A percentile compares a stretch with the other conserved stretches of the same genome.
Evolutionary conservation across 2,797 vertebrate species (phyloP).

Genomic region (Cuniculus paca): DNA sequence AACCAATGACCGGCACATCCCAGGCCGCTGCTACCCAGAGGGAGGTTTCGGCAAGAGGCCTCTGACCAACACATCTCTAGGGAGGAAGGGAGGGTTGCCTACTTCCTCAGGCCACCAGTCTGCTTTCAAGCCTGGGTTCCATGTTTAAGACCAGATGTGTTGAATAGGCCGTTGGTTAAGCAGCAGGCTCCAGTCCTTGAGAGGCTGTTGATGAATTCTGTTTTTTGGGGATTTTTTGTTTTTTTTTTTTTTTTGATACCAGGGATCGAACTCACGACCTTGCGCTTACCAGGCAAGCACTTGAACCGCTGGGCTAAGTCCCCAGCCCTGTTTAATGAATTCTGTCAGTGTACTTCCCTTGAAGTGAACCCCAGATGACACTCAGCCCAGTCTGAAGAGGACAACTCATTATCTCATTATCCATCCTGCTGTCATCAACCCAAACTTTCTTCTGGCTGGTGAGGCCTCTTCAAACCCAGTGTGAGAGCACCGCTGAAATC

Average conservation of each 20-base stretch:
- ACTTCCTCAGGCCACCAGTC: fast-evolving
- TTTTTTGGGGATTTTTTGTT: too few relatives aligned
- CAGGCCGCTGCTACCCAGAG: not conserved
- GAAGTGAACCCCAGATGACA: not conserved
- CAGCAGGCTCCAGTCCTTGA: not conserved
- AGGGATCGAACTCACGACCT: too few relatives aligned
- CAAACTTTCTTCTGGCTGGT: not conserved
- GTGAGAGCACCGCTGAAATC: not conserved
- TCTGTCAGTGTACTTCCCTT: not conserved
- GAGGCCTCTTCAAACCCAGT: not conserved
- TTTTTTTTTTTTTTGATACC: too few relatives aligned
- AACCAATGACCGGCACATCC: fast-evolving
- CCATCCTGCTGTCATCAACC: not conserved
- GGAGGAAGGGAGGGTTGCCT: fast-evolving
- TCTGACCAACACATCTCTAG: fast-evolving
- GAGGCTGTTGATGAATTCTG: not conserved
- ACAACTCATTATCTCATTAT: not conserved
- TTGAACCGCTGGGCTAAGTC: too few relatives aligned
- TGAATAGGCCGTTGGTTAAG: not conserved
- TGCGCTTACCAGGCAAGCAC: too few relatives aligned
- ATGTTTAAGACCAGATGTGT: not conserved
- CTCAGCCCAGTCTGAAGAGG: not conserved
- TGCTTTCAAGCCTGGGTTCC: not conserved
- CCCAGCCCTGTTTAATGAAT: not conserved
- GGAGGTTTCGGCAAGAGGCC: not conserved